Conservation (phyloP, 2,888 invertebrate species). For the Pyrocoelia pectoralis region DNA sequence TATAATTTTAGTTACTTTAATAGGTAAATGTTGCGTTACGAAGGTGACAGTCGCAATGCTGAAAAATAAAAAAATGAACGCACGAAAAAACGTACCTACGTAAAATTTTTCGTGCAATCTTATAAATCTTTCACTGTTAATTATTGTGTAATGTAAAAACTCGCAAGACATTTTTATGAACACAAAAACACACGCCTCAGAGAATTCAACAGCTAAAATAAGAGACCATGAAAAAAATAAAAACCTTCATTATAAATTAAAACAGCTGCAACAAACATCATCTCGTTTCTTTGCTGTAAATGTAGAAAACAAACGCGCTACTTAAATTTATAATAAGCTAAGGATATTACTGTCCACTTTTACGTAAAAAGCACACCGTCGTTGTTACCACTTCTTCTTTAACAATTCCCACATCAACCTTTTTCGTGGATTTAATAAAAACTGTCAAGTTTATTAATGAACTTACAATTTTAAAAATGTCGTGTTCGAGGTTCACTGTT, state of each 20-base stretch:
- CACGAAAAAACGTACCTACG: neutral
- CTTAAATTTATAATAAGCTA: slow-evolving; percentile 12
- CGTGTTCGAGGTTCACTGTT: neutral
- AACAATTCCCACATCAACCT: no score
- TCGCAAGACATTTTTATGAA: slow-evolving; percentile 15
- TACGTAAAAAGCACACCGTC: no score
- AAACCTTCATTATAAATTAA: slow-evolving; percentile 21
- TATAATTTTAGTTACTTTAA: no score
- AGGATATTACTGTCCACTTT: slow-evolving; percentile 1
- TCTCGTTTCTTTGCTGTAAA: slow-evolving; percentile 9
- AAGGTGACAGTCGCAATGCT: neutral
- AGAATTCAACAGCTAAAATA: slow-evolving; percentile 11
- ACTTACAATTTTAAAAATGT: neutral
- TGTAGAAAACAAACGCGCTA: neutral
- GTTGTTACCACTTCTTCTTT: no score
- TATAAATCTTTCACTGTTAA: slow-evolving; percentile 20
- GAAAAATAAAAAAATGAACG: neutral
- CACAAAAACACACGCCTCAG: slow-evolving; percentile 7
- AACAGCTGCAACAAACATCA: slow-evolving; percentile 13
- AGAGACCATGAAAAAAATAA: slow-evolving; percentile 14
- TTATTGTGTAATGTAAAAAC: slow-evolving; percentile 15
- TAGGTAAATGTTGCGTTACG: no score
- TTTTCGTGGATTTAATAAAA: no score
- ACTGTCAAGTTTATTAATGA: neutral
- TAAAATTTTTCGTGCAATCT: neutral